Percentiles rank a stretch among this genome's conserved stretches.
Conservation (phyloP, 1,140 invertebrate genomes). For the Gryllus bimaculatus region DNA sequence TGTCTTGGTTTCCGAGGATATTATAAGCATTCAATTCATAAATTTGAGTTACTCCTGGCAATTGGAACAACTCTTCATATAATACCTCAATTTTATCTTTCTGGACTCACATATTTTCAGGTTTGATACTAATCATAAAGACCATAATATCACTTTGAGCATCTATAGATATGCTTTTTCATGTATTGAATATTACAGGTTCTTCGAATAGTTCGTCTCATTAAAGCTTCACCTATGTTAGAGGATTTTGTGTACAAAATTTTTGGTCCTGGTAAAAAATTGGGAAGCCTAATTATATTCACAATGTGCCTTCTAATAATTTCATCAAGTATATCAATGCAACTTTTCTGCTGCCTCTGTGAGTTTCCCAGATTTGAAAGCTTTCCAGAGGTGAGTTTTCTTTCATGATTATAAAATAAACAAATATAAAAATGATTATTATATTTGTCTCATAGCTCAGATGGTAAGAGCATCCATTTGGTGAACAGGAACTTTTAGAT, state of each 20-base stretch:
- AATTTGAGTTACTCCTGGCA: slow-evolving; percentile 91
- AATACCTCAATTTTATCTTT: slow-evolving; percentile 84
- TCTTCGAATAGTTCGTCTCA: slow-evolving; percentile 84
- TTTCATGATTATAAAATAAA: not conserved
- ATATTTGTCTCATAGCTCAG: too few relatives aligned
- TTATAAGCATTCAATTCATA: slow-evolving; percentile 92
- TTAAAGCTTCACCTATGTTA: slow-evolving; percentile 96
- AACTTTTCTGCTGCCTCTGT: slow-evolving; percentile 91
- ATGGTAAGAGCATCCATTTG: too few relatives aligned
- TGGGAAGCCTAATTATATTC: slow-evolving; percentile 96
- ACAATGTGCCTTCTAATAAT: slow-evolving; percentile 98
- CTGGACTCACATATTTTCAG: slow-evolving; percentile 94
- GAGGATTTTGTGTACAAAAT: slow-evolving; percentile 99
- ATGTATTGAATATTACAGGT: slow-evolving; percentile 50
- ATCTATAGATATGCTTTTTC: not conserved
- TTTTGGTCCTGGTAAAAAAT: slow-evolving; percentile 97
- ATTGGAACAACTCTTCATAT: slow-evolving; percentile 94
- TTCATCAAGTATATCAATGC: slow-evolving; percentile 97
- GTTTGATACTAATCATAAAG: slow-evolving; percentile 35
- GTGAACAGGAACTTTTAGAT: too few relatives aligned
- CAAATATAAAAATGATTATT: too few relatives aligned
- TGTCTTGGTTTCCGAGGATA: slow-evolving; percentile 92
- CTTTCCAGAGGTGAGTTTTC: slow-evolving; percentile 78
- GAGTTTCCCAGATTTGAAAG: slow-evolving; percentile 97
- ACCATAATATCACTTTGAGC: not conserved